Evolutionary conservation across 2,888 invertebrate genomes (phyloP).

Genomic region (Lomographa bimaculata): DNA sequence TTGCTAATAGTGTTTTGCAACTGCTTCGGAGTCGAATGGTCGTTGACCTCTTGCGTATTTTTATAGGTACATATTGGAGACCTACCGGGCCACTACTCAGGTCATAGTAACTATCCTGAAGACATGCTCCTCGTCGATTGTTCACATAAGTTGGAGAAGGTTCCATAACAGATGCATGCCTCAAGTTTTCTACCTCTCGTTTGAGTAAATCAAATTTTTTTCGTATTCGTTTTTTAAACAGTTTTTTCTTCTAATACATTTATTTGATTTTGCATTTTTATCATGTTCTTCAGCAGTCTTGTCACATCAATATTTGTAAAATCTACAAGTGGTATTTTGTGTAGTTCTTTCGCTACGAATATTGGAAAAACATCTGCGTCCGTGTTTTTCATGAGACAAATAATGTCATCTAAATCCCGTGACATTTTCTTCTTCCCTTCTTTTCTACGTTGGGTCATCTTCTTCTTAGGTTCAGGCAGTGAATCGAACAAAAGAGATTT

Average conservation of each 20-base stretch:
- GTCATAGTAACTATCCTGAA: conserved; percentile 14
- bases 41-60: conserved; percentile 5
- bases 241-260: conserved; percentile 12
- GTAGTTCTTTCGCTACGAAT: conserved; percentile 20
- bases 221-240: conserved; percentile 10
- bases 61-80: conserved; percentile 17
- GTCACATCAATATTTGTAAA: conserved; percentile 2
- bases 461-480: conserved; percentile 10
- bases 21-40: too few relatives aligned
- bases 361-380: conserved; percentile 11
- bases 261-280: conserved; percentile 10
- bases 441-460: conserved; percentile 11
- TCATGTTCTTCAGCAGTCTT: conserved; percentile 9
- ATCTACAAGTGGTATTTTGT: conserved; percentile 13
- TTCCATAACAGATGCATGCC: conserved; percentile 15
- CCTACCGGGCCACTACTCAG: conserved; percentile 17
- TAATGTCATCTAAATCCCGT: conserved; percentile 16
- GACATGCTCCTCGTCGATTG: conserved; percentile 19
- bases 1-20: too few relatives aligned
- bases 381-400: conserved; percentile 7
- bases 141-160: conserved; percentile 5
- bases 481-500: conserved; percentile 18
- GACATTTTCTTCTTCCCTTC: conserved; percentile 12
- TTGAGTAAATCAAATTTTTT: conserved; percentile 17
- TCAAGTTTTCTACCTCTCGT: conserved; percentile 17